phyloP scores from a whole-genome alignment of 2,888 invertebrate species.

The Drosophila emarginata region DNA sequence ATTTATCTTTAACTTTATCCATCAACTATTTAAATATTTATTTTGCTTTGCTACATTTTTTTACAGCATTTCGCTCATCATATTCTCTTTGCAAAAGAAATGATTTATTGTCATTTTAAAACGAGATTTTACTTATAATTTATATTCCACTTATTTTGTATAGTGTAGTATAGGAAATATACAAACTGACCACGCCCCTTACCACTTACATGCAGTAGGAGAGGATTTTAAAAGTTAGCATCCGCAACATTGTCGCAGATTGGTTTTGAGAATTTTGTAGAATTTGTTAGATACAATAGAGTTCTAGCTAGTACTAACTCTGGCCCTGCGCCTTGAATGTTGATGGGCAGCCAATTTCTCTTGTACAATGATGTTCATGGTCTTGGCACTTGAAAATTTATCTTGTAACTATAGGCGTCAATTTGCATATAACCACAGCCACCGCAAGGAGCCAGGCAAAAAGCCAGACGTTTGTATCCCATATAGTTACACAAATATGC shows the following conservation, averaged over 20 bases:
- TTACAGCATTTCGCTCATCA: no score
- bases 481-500: not conserved
- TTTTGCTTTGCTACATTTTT: no score
- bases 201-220: not conserved
- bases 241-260: slow-evolving; percentile 31
- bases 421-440: slow-evolving; percentile 33
- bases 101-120: no score
- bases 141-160: not conserved
- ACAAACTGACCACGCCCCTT: slow-evolving; percentile 13
- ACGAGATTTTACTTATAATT: not conserved
- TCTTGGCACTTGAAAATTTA: slow-evolving; percentile 45
- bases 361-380: slow-evolving; percentile 45
- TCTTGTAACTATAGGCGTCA: slow-evolving; percentile 8
- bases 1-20: no score
- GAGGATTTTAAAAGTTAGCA: slow-evolving; percentile 32
- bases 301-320: not conserved
- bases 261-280: slow-evolving; percentile 4
- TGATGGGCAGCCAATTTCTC: slow-evolving; percentile 11
- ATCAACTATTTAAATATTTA: no score
- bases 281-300: not conserved
- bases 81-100: no score
- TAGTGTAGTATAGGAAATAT: not conserved
- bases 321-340: not conserved
- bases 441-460: not conserved
- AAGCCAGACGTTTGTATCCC: not conserved